A percentile compares a stretch with the other conserved stretches of the same genome.
Evolutionary conservation across 2,797 vertebrate genomes (phyloP).

Genomic region (Myotis myotis): DNA sequence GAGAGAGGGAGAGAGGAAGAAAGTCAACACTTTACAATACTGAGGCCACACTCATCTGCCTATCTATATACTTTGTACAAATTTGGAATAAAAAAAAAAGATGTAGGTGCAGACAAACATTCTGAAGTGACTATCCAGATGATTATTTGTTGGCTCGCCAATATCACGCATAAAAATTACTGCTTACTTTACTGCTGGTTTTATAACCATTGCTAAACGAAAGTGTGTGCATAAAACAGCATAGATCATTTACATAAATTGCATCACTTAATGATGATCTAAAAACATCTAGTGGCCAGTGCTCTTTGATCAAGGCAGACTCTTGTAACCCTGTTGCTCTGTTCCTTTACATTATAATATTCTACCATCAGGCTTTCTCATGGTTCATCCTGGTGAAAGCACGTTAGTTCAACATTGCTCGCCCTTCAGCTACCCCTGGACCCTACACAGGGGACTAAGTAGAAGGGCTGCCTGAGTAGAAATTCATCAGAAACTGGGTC

Average conservation of each 20-base stretch:
- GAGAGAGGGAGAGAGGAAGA: neutral
- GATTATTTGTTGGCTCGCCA: neutral
- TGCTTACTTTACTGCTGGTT: neutral
- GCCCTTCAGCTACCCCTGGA: neutral
- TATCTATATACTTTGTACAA: neutral
- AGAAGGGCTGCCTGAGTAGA: neutral
- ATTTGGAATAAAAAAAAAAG: neutral
- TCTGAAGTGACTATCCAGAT: neutral
- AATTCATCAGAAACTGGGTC: neutral
- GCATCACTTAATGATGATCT: neutral
- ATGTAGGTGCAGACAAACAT: neutral
- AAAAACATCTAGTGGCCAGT: neutral
- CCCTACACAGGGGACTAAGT: neutral
- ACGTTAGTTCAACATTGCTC: neutral
- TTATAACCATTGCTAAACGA: constrained; percentile 32
- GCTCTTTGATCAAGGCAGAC: neutral
- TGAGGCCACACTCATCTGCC: neutral
- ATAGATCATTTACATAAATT: neutral
- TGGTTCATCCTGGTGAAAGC: neutral
- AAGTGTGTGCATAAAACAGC: neutral
- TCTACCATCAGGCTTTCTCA: neutral
- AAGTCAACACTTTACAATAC: neutral
- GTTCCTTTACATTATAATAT: neutral
- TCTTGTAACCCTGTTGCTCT: neutral
- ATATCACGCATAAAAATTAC: neutral